A percentile compares a stretch with the other conserved stretches of the same genome.
Evolutionary conservation across 2,888 invertebrate species (phyloP).

Genomic region (Pachycephus smyrnensis): DNA sequence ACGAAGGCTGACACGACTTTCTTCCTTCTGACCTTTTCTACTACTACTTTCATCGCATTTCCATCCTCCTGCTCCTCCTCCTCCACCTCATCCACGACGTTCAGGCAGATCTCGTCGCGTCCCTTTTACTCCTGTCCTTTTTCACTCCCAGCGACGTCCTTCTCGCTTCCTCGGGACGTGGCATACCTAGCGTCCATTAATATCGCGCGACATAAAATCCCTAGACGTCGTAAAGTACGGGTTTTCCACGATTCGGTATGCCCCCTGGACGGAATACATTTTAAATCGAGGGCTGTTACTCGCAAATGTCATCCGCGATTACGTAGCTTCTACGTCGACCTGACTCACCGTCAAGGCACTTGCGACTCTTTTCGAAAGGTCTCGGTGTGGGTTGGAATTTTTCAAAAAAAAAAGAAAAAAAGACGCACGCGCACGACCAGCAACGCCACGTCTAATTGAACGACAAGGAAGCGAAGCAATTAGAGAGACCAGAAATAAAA

Average conservation of each 20-base stretch:
- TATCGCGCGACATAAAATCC: slow-evolving; percentile 5
- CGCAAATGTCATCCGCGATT: slow-evolving; percentile 4
- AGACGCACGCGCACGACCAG: not conserved
- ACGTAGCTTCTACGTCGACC: not conserved
- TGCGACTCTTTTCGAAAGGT: not conserved
- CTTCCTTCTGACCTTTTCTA: slow-evolving; percentile 23
- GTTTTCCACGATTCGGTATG: not conserved
- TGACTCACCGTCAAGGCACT: not conserved
- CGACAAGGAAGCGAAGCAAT: not conserved
- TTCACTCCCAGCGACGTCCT: not conserved
- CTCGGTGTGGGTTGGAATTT: not conserved
- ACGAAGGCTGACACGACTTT: slow-evolving; percentile 26
- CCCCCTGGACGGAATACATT: not conserved
- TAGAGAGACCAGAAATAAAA: not conserved
- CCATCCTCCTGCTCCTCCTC: slow-evolving; percentile 16
- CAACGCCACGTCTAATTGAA: not conserved
- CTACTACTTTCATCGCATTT: slow-evolving; percentile 31
- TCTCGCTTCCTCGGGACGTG: not conserved
- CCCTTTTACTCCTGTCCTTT: not conserved
- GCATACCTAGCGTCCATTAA: not conserved
- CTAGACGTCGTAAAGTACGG: slow-evolving; percentile 7
- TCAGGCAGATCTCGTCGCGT: not conserved
- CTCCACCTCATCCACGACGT: no score
- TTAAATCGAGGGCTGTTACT: not conserved
- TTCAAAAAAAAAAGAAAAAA: not conserved